Percentiles rank a stretch among this genome's conserved stretches.
phyloP scores from a whole-genome alignment of 2,888 invertebrate species.

The Andrena flavipes region DNA sequence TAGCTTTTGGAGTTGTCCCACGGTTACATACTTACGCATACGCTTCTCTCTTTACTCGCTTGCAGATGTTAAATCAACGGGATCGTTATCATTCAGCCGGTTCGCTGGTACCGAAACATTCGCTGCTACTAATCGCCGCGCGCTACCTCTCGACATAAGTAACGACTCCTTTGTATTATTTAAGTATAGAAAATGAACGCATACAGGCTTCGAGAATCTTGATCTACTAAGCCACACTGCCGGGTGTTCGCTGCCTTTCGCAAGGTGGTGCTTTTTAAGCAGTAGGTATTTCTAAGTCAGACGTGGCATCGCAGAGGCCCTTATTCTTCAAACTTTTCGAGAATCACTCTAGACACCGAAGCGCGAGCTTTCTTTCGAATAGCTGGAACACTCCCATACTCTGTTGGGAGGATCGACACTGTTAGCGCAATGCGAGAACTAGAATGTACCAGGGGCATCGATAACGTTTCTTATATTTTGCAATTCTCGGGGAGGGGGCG shows the following conservation, averaged over 20 bases:
- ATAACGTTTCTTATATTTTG: neutral
- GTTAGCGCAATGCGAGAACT: too few relatives aligned
- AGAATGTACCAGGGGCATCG: neutral
- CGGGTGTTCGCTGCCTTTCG: too few relatives aligned
- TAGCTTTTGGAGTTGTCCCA: constrained; percentile 56
- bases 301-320: too few relatives aligned
- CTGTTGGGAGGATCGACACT: neutral
- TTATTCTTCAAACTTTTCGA: too few relatives aligned
- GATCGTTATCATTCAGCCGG: neutral
- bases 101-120: neutral
- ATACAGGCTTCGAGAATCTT: neutral
- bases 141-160: constrained; percentile 16
- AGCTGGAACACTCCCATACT: neutral
- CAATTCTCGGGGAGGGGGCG: neutral
- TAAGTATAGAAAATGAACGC: constrained; percentile 1
- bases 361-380: neutral
- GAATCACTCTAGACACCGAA: neutral
- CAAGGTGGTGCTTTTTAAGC: too few relatives aligned
- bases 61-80: constrained; percentile 5
- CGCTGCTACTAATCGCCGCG: neutral
- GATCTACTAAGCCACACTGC: too few relatives aligned
- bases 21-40: constrained; percentile 35
- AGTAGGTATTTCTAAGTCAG: too few relatives aligned
- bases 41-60: neutral
- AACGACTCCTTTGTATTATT: constrained; percentile 67